Evolutionary conservation across 2,113 vertebrate species (phyloP).

Genomic region (Gymnarchus niloticus): DNA sequence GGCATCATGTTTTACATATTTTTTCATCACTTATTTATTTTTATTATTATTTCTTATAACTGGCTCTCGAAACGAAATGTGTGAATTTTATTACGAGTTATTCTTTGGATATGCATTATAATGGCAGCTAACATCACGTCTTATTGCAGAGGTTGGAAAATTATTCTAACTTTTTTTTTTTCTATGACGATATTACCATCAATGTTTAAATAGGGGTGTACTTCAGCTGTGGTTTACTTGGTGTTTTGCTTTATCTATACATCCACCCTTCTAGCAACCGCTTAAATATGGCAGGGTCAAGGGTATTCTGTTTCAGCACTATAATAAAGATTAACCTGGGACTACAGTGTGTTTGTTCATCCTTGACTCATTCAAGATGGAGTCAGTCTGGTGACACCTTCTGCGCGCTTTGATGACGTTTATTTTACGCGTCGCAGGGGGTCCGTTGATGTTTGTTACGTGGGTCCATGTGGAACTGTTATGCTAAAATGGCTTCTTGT

Average conservation of each 20-base stretch:
- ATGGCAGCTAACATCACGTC: not conserved
- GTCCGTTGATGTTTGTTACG: not conserved
- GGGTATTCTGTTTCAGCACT: not conserved
- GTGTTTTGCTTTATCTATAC: not conserved
- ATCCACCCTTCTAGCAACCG: not conserved
- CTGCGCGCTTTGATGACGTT: not conserved
- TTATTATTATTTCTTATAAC: not conserved
- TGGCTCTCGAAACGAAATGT: not conserved
- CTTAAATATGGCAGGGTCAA: not conserved
- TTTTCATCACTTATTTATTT: conserved; percentile 1
- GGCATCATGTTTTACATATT: not conserved
- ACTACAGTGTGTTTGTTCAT: not conserved
- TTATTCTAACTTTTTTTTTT: not conserved
- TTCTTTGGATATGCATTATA: not conserved
- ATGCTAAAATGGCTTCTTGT: conserved; percentile 47
- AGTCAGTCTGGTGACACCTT: not conserved
- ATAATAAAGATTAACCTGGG: not conserved
- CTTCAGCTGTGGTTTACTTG: not conserved
- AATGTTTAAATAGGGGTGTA: not conserved
- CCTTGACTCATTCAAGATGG: conserved; percentile 11
- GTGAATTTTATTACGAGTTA: not conserved
- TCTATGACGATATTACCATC: not conserved
- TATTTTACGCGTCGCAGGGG: not conserved
- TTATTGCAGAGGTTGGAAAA: not conserved
- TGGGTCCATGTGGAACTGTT: not conserved